Evolutionary conservation across 2,113 vertebrate genomes (phyloP).

Genomic region (Podarcis raffonei): DNA sequence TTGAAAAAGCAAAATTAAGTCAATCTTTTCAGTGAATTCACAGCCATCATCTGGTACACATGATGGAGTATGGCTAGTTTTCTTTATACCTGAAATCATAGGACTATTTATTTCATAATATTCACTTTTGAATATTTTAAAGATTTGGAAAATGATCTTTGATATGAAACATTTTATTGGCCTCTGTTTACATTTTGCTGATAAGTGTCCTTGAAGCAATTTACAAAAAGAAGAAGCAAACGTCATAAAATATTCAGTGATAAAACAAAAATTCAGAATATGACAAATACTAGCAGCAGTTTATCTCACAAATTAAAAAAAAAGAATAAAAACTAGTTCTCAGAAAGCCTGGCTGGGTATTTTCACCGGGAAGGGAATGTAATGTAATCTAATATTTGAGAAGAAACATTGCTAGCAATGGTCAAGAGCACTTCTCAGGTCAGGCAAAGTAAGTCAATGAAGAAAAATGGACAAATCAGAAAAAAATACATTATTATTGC

Average conservation of each 20-base stretch:
- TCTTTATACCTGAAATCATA: neutral
- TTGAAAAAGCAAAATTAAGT: neutral
- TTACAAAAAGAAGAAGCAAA: neutral
- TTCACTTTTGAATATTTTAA: neutral
- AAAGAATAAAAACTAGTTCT: neutral
- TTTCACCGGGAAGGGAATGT: neutral
- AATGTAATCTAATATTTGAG: no score
- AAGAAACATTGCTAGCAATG: no score
- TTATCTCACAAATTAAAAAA: neutral
- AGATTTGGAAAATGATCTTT: neutral
- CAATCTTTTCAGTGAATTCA: conserved; percentile 2
- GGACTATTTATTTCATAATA: neutral
- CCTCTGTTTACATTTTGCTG: neutral
- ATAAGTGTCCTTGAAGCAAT: neutral
- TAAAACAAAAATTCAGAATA: neutral
- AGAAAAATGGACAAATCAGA: no score
- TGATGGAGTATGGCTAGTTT: conserved; percentile 9
- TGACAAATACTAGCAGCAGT: neutral
- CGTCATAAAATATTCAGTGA: neutral
- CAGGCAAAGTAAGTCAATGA: no score
- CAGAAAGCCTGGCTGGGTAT: neutral
- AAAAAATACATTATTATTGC: no score
- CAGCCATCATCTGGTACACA: neutral
- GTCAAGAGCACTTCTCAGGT: no score
- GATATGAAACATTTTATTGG: no score